phyloP scores from a whole-genome alignment of 92 coral and sea anemone species.

The Heliopora coerulea region DNA sequence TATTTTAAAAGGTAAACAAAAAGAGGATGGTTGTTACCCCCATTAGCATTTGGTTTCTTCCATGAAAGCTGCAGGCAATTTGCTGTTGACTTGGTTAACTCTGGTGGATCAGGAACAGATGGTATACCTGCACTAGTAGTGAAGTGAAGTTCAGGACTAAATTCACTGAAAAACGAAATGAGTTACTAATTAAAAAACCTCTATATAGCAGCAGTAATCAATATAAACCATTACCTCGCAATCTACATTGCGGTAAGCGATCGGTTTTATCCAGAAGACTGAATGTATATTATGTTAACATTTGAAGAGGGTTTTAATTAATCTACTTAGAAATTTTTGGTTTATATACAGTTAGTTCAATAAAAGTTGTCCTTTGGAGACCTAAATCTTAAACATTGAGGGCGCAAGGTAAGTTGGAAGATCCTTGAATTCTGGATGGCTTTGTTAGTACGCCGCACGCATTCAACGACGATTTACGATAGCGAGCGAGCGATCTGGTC shows the following conservation, averaged over 20 bases:
- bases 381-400: background rate
- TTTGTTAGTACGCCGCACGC: constrained; percentile 27
- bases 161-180: constrained; percentile 57
- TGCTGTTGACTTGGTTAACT: constrained; percentile 65
- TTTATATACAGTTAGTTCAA: constrained; percentile 6
- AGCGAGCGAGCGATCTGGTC: constrained; percentile 37
- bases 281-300: too few relatives aligned
- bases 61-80: constrained; percentile 65
- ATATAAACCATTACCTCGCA: too few relatives aligned
- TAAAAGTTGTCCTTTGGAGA: background rate
- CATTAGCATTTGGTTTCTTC: constrained; percentile 87
- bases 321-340: too few relatives aligned
- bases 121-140: constrained; percentile 89
- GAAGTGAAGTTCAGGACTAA: constrained; percentile 75
- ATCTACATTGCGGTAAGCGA: too few relatives aligned
- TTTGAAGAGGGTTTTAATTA: too few relatives aligned
- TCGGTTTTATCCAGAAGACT: too few relatives aligned
- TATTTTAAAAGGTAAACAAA: too few relatives aligned
- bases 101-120: constrained; percentile 76
- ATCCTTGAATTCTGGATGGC: background rate
- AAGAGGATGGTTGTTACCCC: too few relatives aligned
- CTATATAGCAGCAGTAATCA: too few relatives aligned
- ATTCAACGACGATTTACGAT: constrained; percentile 36
- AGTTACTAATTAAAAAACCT: too few relatives aligned
- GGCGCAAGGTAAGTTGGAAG: background rate